Evolutionary conservation across 2,888 invertebrate species (phyloP), one percentile per base, ranked within the genome.

Genomic region (Oscheius onirici): DNA sequence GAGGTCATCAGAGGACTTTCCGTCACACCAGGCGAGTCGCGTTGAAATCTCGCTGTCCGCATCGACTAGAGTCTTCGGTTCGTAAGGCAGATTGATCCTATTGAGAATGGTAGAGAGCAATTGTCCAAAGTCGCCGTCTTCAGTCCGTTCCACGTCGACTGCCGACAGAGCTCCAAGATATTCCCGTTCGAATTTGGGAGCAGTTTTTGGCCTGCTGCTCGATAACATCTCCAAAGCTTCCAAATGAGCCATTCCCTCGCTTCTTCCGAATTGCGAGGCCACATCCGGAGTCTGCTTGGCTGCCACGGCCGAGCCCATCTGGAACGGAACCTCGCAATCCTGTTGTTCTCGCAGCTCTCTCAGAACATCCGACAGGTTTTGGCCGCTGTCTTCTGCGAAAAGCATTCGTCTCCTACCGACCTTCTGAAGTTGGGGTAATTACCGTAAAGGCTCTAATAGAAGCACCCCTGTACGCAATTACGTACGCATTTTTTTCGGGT

Each of bases 171-270:
- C 63, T 15, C n/a, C 24, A 40, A 51, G 20, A 34, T n/a, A 66
- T 41, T 54, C 41, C 34, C 72, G 67, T n/a, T 67, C 57, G 20
- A 66, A 55, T 34, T 67, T 68, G 17, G 43, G 41, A 10, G 22
- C 52, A 15, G 67, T 43, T 54, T 63, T 67, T 77, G 90, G 91
- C 68, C 93, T 92, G 88, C 94, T 93, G 78, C 92, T 92, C 0
- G 95, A 94, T 2, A 95, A 89, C 92, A 95, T 94, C 89, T 95
- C 95, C 54, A 95, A 88, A 0, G 95, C 95, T 90, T 95, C 95
- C 73, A 95, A 89, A 88, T 95, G 94, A 0, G 94, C 93, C 67
- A 95, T 89, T 13, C 93, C 91, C 91, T 87, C 26, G 88, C 88
- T 69, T 28, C 69, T 69, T 46, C 81, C 82, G 63, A 82, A 82